Evolutionary conservation across 2,797 vertebrate genomes (phyloP).

Genomic region (Rhabdomys pumilio): DNA sequence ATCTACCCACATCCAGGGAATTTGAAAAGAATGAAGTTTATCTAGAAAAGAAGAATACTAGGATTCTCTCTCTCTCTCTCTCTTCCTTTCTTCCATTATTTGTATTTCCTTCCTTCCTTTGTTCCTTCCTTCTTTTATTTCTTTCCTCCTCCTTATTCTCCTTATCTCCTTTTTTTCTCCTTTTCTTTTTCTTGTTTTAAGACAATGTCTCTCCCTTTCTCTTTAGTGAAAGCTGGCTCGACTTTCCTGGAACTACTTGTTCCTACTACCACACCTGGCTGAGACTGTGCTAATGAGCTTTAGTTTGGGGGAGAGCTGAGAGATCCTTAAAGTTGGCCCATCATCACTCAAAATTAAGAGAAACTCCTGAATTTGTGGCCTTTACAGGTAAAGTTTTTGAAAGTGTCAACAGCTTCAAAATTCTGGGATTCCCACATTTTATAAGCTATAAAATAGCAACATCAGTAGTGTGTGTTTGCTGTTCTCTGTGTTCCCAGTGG

Average conservation of each 20-base stretch:
- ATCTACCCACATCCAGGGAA: neutral
- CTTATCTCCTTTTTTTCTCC: too few species aligned
- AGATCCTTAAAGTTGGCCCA: neutral
- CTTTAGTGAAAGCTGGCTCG: neutral
- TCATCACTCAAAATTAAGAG: neutral
- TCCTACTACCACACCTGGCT: neutral
- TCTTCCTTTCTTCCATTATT: rapidly evolving
- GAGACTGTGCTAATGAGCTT: neutral
- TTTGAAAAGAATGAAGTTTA: constrained; percentile 42
- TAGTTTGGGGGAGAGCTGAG: neutral
- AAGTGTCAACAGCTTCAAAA: constrained; percentile 8
- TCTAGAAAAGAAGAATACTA: neutral
- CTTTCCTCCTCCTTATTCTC: too few species aligned
- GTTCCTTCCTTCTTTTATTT: neutral
- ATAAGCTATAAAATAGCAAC: neutral
- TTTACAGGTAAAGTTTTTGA: constrained; percentile 54
- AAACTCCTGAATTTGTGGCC: neutral
- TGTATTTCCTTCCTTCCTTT: too few species aligned
- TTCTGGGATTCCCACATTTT: constrained; percentile 36
- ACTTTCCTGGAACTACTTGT: neutral
- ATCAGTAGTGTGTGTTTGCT: constrained; percentile 27
- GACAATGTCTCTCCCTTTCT: neutral
- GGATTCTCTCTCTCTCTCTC: neutral
- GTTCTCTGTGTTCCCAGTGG: constrained; percentile 12
- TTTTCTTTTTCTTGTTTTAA: neutral